Conservation (phyloP, 2,113 vertebrate species). For the Hydropotes inermis region DNA sequence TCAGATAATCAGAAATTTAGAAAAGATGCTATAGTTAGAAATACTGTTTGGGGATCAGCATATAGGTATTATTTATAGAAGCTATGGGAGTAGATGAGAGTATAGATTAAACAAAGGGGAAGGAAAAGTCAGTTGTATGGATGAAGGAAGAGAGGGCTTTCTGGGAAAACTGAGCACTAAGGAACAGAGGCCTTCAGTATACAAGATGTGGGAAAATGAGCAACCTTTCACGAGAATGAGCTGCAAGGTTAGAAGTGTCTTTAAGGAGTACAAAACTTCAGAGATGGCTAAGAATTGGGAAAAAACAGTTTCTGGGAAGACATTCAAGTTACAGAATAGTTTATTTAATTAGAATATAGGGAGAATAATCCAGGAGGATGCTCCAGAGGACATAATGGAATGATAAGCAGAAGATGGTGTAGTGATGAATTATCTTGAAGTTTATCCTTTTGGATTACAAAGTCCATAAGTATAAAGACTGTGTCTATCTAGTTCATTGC, state of each 20-base stretch:
- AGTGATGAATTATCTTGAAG: background rate
- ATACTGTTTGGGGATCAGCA: background rate
- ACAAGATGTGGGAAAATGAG: background rate
- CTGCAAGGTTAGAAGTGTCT: background rate
- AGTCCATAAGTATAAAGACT: background rate
- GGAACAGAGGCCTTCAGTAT: background rate
- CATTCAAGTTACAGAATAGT: background rate
- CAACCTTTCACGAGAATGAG: background rate
- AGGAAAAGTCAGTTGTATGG: background rate
- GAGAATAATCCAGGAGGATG: background rate
- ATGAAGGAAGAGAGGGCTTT: background rate
- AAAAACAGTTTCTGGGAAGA: background rate
- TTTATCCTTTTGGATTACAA: background rate
- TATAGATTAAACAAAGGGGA: background rate
- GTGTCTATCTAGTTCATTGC: background rate
- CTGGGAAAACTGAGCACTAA: background rate
- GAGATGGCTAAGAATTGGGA: background rate
- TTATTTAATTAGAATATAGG: background rate
- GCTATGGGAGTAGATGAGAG: background rate
- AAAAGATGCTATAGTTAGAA: background rate
- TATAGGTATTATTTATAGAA: slow-evolving; percentile 6
- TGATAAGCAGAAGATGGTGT: background rate
- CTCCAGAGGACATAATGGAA: background rate
- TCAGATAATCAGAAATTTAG: background rate
- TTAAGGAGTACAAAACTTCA: background rate